Base-by-base conservation (phyloP, 2,888 invertebrate species). In the Trimorus sp. region DNA sequence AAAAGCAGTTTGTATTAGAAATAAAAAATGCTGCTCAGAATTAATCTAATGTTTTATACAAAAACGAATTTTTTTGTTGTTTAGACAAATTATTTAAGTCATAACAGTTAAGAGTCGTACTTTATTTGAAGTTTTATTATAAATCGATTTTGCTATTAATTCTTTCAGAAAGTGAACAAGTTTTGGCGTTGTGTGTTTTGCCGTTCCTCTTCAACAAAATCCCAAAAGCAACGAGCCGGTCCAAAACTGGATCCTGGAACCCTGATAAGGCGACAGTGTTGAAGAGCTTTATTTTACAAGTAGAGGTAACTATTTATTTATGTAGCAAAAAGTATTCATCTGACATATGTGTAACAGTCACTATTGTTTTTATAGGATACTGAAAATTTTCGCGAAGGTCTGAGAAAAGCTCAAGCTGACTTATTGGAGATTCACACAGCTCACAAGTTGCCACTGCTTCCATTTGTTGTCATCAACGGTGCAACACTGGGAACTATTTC, bases 401-500 rank as follows among this genome's bases (percentile, higher is more conserved):
- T 69, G 8, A 15, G 69, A 45, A 14, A 15, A 40, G 68, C 51
- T 3, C 37, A 16, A 14, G 42, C 49, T 8, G 38, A 6, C 11
- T 42, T 53, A 0, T 42, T 12, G 14, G 53, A 68, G 12, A 45
- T 73, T 12, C 59, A 77, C 54, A 16, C 14, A 48, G 59, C 15
- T 2, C 71, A 79, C 14, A 63, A 56, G 7, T 36, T 82, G 1
- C 16, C 54, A 62, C 37, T 74, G 26, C 60, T 79, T 58, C 76
- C 79, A 8, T 79, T 51, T 45, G 60, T 77, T 7, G 63, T 80
- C 12, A 71, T 83, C 9, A 37, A 68, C 48, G 79, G 76, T 45
- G 76, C 76, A 51, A 48, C n/a, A n/a, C n/a, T n/a, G n/a, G n/a
- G n/a, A 79, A 7, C 60, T 76, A 79, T 83, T 15, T 56, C 49